Conservation (phyloP, 2,797 vertebrate genomes). For the Hafferia zeledoni region DNA sequence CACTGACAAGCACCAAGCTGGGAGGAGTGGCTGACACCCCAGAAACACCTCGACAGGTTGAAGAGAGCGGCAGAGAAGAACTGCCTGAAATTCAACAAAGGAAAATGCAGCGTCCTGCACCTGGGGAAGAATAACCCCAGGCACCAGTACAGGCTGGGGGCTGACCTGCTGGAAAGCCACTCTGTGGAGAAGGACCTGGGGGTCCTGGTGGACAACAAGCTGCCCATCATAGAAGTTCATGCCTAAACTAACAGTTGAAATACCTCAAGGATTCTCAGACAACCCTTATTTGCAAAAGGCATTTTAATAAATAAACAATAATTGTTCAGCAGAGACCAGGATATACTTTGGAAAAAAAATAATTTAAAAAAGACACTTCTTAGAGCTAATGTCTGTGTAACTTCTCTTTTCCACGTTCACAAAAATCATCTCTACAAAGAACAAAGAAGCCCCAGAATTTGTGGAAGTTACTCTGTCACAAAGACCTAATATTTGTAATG, state of each 20-base stretch:
- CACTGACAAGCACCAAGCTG: neutral
- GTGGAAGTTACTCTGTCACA: neutral
- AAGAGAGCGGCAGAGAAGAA: neutral
- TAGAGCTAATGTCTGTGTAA: neutral
- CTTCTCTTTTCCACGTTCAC: neutral
- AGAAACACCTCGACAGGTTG: neutral
- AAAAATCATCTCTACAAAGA: neutral
- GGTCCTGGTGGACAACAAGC: neutral
- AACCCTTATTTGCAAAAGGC: neutral
- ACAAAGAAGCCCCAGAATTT: neutral
- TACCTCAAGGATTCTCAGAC: neutral
- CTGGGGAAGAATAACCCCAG: too few relatives aligned
- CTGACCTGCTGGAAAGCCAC: neutral
- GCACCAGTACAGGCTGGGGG: neutral
- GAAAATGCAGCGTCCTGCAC: neutral
- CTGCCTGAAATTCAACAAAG: neutral
- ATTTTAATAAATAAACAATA: neutral
- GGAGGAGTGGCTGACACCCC: neutral
- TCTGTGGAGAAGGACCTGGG: neutral
- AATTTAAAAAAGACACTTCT: neutral
- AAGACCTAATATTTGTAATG: neutral
- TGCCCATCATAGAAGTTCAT: neutral
- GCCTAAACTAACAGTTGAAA: neutral
- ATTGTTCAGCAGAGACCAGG: neutral
- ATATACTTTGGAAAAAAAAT: neutral